These are phyloP conservation scores for Mamestra brassicae DNA, from an alignment of 2,888 invertebrate genomes.

Conservation along the genomic window DNA sequence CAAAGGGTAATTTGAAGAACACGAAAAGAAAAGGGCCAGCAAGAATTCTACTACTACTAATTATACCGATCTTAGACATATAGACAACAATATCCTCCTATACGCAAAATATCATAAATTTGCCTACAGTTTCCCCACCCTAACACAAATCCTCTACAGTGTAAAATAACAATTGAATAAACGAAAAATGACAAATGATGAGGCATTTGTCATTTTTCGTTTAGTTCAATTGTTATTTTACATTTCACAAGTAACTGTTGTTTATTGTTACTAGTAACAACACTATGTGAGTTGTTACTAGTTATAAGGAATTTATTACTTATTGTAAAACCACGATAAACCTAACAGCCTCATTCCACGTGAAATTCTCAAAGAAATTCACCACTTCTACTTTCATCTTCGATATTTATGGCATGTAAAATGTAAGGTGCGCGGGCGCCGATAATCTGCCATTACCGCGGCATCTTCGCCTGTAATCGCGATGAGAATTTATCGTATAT, in stretches of 20 bases:
- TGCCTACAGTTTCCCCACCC: neutral
- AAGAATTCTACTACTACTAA: neutral
- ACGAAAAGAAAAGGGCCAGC: neutral
- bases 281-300: neutral
- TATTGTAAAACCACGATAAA: constrained; percentile 24
- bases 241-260: neutral
- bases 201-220: no score
- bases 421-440: constrained; percentile 62
- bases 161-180: no score
- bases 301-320: no score
- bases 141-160: neutral
- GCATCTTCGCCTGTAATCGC: constrained; percentile 54
- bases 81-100: neutral
- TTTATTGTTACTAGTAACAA: neutral
- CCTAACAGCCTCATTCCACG: constrained; percentile 7
- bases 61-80: neutral
- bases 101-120: neutral
- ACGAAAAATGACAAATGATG: no score
- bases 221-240: neutral
- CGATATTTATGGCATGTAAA: constrained; percentile 61
- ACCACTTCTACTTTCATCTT: constrained; percentile 51
- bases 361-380: constrained; percentile 36
- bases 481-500: constrained; percentile 57
- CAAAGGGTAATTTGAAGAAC: no score
- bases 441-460: constrained; percentile 59